Conservation (phyloP, 2,888 invertebrate species). For the Eudasyphora cyanicolor region DNA sequence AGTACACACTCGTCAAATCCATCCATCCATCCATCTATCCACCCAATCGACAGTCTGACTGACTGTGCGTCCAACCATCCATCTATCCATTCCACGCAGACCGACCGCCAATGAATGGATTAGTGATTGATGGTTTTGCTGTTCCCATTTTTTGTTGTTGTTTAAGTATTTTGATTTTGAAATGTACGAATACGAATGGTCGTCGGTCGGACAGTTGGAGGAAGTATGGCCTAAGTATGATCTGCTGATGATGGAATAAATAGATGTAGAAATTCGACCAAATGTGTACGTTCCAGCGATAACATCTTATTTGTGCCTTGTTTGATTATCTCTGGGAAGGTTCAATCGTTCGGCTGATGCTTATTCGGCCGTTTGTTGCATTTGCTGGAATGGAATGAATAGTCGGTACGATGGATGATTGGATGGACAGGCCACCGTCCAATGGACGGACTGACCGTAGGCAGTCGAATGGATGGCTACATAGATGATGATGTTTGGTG, state of each 20-base stretch:
- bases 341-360: not conserved
- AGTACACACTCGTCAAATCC: not conserved
- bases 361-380: constrained; percentile 23
- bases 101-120: constrained; percentile 13
- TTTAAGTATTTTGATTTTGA: not conserved
- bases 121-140: constrained; percentile 59
- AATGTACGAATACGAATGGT: not conserved
- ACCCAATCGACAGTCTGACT: not conserved
- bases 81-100: not conserved
- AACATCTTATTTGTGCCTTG: constrained; percentile 27
- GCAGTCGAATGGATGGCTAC: not conserved
- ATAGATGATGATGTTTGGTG: constrained; percentile 24
- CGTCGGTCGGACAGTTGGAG: not conserved
- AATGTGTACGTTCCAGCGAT: constrained; percentile 22
- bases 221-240: not conserved
- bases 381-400: not conserved
- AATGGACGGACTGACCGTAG: not conserved
- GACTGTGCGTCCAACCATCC: not conserved
- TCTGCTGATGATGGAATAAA: constrained; percentile 12
- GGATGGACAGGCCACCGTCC: not conserved
- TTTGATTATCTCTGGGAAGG: constrained; percentile 21
- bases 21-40: not conserved
- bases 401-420: too few relatives aligned
- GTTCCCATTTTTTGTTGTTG: constrained; percentile 12
- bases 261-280: constrained; percentile 27